Conservation (phyloP, 2,113 vertebrate species). For the Romanogobio albipinnatus region DNA sequence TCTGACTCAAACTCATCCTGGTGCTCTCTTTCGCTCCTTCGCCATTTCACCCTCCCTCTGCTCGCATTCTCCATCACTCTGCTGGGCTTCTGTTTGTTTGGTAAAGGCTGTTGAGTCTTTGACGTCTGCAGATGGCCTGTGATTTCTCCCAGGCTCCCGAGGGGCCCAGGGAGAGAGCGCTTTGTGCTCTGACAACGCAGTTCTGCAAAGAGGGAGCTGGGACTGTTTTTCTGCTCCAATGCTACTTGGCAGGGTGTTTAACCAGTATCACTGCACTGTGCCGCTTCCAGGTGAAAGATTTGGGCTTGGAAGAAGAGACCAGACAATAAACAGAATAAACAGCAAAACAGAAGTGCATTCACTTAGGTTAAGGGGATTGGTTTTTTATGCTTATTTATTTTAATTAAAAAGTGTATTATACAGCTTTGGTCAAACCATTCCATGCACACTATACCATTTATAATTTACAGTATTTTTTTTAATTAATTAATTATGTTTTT, state of each 20-base stretch:
- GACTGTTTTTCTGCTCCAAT: slow-evolving; percentile 67
- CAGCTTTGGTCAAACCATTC: neutral
- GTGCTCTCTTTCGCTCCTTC: neutral
- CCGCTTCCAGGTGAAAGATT: slow-evolving; percentile 71
- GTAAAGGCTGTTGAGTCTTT: slow-evolving; percentile 61
- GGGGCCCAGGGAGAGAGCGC: slow-evolving; percentile 73
- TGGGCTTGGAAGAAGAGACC: slow-evolving; percentile 56
- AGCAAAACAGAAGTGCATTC: neutral
- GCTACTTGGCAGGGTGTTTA: slow-evolving; percentile 72
- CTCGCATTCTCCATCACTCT: slow-evolving; percentile 40
- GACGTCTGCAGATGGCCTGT: slow-evolving; percentile 71
- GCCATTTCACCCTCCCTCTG: slow-evolving; percentile 14
- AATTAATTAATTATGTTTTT: neutral
- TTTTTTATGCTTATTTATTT: too few relatives aligned
- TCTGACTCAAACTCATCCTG: slow-evolving; percentile 8
- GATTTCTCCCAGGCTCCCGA: slow-evolving; percentile 76
- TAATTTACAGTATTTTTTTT: neutral
- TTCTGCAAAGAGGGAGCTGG: slow-evolving; percentile 63
- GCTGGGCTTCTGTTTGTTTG: slow-evolving; percentile 61
- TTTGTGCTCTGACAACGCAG: slow-evolving; percentile 77
- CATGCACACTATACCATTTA: neutral
- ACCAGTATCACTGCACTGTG: slow-evolving; percentile 65
- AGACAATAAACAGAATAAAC: slow-evolving; percentile 30
- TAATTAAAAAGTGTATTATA: neutral
- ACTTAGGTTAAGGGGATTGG: neutral